phyloP scores from a whole-genome alignment of 2,113 vertebrate species.

The Charina bottae region DNA sequence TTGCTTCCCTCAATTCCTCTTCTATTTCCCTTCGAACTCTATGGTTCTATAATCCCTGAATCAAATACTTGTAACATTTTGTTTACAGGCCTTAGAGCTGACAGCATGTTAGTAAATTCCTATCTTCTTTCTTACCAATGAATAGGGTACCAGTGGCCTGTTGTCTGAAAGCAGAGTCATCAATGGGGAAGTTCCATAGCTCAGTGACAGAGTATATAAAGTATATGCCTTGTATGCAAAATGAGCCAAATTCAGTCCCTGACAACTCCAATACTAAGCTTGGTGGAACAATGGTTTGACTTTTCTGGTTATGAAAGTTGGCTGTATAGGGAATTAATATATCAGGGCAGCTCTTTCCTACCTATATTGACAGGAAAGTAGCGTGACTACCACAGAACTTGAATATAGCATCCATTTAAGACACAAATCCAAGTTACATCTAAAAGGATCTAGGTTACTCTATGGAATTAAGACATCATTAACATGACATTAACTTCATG shows the following conservation, averaged over 20 bases:
- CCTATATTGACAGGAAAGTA: neutral
- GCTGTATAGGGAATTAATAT: neutral
- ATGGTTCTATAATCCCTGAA: neutral
- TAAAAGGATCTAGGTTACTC: neutral
- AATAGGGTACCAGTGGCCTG: neutral
- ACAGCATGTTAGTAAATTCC: neutral
- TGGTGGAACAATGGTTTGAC: neutral
- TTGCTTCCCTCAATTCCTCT: neutral
- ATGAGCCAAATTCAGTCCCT: neutral
- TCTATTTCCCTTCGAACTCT: neutral
- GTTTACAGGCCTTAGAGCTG: neutral
- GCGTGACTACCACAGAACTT: neutral
- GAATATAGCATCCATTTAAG: neutral
- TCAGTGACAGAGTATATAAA: neutral
- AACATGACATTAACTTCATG: neutral
- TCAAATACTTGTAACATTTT: neutral
- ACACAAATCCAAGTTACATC: neutral
- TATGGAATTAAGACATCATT: neutral
- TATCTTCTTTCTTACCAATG: neutral
- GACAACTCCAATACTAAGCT: neutral
- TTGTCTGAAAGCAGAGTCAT: too few species aligned
- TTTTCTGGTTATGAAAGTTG: neutral
- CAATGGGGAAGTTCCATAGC: neutral
- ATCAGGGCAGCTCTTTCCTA: neutral
- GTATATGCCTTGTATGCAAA: neutral